Evolutionary conservation across 2,797 vertebrate species (phyloP).

Genomic region (Cynodonichthys magdalenae): DNA sequence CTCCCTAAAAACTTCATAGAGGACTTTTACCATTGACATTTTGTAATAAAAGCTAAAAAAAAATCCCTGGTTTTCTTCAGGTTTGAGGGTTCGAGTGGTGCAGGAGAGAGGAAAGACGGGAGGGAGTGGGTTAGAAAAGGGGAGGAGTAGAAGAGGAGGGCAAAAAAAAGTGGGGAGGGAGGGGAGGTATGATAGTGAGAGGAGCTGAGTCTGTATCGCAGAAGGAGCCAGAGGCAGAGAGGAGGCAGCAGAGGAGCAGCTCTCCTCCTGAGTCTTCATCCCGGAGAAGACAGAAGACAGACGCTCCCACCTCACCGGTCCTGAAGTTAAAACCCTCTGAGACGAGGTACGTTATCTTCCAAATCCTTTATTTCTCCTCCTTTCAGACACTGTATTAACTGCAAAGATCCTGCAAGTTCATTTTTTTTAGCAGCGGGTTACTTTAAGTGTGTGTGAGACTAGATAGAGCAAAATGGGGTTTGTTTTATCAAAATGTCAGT

Average conservation of each 20-base stretch:
- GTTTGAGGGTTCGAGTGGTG: constrained; percentile 46
- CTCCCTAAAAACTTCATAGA: too few relatives aligned
- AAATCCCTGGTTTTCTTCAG: constrained; percentile 5
- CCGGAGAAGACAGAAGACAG: constrained; percentile 48
- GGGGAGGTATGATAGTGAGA: constrained; percentile 74
- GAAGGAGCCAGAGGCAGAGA: constrained; percentile 62
- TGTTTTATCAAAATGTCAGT: constrained; percentile 61
- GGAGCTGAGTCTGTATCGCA: constrained; percentile 60
- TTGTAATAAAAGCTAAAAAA: not conserved
- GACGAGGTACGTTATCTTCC: constrained; percentile 63
- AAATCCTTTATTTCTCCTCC: constrained; percentile 25
- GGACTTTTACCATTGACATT: not conserved
- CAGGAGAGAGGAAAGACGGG: constrained; percentile 33
- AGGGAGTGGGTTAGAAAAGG: constrained; percentile 59
- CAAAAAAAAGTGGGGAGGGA: constrained; percentile 35
- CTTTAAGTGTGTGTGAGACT: constrained; percentile 16
- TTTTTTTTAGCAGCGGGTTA: constrained; percentile 55
- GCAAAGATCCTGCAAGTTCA: constrained; percentile 46
- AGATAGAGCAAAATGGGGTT: constrained; percentile 34
- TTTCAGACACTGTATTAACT: constrained; percentile 29
- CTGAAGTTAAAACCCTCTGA: constrained; percentile 51
- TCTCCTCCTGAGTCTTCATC: constrained; percentile 62
- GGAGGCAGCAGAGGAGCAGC: constrained; percentile 61
- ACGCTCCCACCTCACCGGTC: constrained; percentile 31
- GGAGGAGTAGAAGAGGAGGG: constrained; percentile 63